These are phyloP conservation scores for Nixonia krombeini DNA, from an alignment of 1,140 invertebrate genomes.

Conservation along the genomic window DNA sequence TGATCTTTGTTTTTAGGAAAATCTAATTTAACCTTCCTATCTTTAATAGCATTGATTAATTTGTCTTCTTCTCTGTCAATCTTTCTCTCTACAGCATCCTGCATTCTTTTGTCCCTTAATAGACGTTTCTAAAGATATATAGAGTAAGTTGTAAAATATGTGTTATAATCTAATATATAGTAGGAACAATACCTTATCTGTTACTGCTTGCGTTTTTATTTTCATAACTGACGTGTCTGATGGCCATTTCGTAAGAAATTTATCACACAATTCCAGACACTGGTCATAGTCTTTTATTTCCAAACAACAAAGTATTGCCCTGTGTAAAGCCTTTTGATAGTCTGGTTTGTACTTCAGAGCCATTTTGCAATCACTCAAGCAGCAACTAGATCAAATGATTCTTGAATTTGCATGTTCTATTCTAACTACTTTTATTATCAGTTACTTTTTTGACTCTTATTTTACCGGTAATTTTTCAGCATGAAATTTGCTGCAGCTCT, in stretches of 20 bases:
- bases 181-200: constrained; percentile 66
- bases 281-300: constrained; percentile 80
- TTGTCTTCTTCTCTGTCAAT: constrained; percentile 73
- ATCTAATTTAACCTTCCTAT: constrained; percentile 71
- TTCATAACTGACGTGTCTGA: constrained; percentile 74
- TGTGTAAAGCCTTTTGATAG: constrained; percentile 84
- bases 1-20: constrained; percentile 48
- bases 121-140: constrained; percentile 35
- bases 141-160: too few species aligned
- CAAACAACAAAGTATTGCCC: constrained; percentile 82
- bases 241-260: constrained; percentile 75
- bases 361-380: constrained; percentile 81
- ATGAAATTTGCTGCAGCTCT: constrained; percentile 90
- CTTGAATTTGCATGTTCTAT: too few species aligned
- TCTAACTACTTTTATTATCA: constrained; percentile 1
- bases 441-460: constrained; percentile 4
- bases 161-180: too few species aligned
- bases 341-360: constrained; percentile 84
- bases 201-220: constrained; percentile 74
- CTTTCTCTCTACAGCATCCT: constrained; percentile 73
- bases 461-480: constrained; percentile 86
- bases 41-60: constrained; percentile 73
- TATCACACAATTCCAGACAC: constrained; percentile 82
- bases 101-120: constrained; percentile 75
- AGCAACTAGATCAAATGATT: constrained; percentile 72